Conservation (phyloP, 2,888 invertebrate genomes). For the Timandra comae region DNA sequence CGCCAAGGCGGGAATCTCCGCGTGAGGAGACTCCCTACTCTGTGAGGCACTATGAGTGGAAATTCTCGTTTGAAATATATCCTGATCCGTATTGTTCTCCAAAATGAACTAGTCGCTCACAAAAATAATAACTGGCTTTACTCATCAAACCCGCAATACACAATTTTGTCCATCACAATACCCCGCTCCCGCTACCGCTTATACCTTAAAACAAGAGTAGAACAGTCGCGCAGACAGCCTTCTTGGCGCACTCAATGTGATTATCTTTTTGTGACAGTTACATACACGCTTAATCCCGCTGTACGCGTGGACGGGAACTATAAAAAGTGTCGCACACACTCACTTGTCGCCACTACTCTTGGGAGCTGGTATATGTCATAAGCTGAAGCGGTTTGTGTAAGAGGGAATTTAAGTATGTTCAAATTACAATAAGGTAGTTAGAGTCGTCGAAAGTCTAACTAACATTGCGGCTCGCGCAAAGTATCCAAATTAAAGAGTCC, state of each 20-base stretch:
- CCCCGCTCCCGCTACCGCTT: conserved; percentile 3
- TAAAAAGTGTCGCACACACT: conserved; percentile 36
- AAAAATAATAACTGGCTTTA: no score
- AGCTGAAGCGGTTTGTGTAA: conserved; percentile 2
- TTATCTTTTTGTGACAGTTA: conserved; percentile 29
- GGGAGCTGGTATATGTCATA: conserved; percentile 4
- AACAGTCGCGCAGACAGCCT: conserved; percentile 10
- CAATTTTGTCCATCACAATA: neutral
- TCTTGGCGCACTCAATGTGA: conserved; percentile 22
- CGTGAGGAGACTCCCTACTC: no score
- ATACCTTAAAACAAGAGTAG: conserved; percentile 2
- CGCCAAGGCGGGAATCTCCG: no score
- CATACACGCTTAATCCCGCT: conserved; percentile 21
- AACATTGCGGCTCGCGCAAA: no score
- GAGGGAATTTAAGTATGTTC: no score
- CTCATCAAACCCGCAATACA: neutral
- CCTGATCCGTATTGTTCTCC: no score
- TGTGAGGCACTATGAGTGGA: no score
- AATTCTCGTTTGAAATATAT: no score
- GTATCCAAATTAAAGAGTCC: no score
- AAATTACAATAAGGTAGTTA: no score
- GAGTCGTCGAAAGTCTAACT: no score
- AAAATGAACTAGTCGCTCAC: no score
- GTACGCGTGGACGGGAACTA: conserved; percentile 20
- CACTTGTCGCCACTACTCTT: conserved; percentile 24